Evolutionary conservation across 2,797 vertebrate species (phyloP).

Genomic region (Hapalemur alaotrensis): DNA sequence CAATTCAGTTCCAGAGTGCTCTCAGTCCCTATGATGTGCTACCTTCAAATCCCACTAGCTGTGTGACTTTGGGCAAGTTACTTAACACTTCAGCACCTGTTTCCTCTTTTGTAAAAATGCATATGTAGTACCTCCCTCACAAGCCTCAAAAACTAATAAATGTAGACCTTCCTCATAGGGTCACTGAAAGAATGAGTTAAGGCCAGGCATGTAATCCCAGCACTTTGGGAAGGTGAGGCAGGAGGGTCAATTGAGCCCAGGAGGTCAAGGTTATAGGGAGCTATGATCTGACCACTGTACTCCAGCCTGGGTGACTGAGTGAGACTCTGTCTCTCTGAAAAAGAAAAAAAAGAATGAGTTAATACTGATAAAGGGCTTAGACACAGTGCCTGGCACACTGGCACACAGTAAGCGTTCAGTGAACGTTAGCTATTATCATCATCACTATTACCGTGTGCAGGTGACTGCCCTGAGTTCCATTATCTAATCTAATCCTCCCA

Average conservation of each 20-base stretch:
- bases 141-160: slow-evolving; percentile 17
- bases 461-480: neutral
- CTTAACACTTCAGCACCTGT: neutral
- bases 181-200: slow-evolving; percentile 32
- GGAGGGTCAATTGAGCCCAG: neutral
- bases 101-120: neutral
- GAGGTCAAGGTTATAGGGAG: neutral
- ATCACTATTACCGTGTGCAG: neutral
- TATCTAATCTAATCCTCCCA: neutral
- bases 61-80: neutral
- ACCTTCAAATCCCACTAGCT: slow-evolving; percentile 11
- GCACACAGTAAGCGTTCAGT: neutral
- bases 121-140: neutral
- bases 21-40: neutral
- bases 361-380: neutral
- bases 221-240: neutral
- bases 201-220: neutral
- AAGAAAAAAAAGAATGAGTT: neutral
- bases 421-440: neutral
- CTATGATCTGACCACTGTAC: neutral
- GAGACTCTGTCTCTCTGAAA: neutral
- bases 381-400: neutral
- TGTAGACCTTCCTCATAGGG: neutral
- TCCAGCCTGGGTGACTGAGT: neutral
- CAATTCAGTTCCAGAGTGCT: neutral